These are phyloP conservation scores for Crepidodera aurea DNA, from an alignment of 2,888 invertebrate genomes.

Conservation along the genomic window DNA sequence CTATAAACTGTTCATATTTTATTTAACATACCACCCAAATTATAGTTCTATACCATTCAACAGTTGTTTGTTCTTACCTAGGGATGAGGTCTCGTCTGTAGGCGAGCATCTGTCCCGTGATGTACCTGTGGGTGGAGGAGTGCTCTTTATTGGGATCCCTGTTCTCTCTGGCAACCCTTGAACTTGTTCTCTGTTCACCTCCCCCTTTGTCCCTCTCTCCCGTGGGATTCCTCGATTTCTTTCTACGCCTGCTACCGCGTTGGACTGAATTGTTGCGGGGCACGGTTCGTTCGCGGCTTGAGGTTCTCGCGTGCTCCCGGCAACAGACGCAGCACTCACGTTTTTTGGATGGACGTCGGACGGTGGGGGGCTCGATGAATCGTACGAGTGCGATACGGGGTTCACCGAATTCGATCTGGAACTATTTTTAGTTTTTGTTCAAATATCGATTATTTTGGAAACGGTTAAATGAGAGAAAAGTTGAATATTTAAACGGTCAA, in stretches of 20 bases:
- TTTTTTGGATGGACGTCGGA: slow-evolving; percentile 69
- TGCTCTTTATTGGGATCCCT: slow-evolving; percentile 39
- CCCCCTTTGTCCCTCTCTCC: slow-evolving; percentile 38
- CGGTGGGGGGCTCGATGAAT: slow-evolving; percentile 18
- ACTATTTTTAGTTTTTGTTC: too few species aligned
- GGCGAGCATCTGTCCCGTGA: slow-evolving; percentile 59
- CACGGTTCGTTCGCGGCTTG: slow-evolving; percentile 41
- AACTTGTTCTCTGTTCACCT: slow-evolving; percentile 19
- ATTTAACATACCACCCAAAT: too few species aligned
- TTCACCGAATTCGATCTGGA: slow-evolving; percentile 20
- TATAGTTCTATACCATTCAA: too few species aligned
- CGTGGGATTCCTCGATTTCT: slow-evolving; percentile 43
- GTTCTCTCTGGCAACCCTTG: slow-evolving; percentile 38
- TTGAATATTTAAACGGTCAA: too few species aligned
- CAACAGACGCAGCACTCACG: slow-evolving; percentile 78
- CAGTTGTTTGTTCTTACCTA: too few species aligned
- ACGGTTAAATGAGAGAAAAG: too few species aligned
- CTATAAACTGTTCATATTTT: too few species aligned
- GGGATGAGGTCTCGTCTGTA: slow-evolving; percentile 56
- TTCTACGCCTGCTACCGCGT: slow-evolving; percentile 59
- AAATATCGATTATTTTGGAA: too few species aligned
- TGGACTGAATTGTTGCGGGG: slow-evolving; percentile 50
- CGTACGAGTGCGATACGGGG: slow-evolving; percentile 14
- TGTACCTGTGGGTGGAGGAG: slow-evolving; percentile 42
- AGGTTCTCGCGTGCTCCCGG: slow-evolving; percentile 59